Percentiles rank a stretch among this genome's conserved stretches.
Evolutionary conservation across 2,797 vertebrate species (phyloP).

Genomic region (Scarus forsteni): DNA sequence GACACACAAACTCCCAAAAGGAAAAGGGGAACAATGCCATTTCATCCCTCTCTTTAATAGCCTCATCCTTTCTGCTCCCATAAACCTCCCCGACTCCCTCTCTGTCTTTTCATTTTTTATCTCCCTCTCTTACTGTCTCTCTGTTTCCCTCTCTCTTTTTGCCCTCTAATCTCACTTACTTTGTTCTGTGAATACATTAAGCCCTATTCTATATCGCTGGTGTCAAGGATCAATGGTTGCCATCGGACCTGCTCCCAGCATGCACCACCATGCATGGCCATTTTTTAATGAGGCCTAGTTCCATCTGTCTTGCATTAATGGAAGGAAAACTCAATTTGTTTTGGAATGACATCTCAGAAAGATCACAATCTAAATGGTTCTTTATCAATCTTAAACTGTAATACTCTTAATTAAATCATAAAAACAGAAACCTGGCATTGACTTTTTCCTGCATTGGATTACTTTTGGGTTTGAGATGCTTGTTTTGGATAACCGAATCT

Average conservation of each 20-base stretch:
- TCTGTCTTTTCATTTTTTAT: slow-evolving; percentile 38
- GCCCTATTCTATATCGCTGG: slow-evolving; percentile 59
- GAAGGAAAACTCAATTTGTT: slow-evolving; percentile 49
- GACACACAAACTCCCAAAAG: slow-evolving; percentile 76
- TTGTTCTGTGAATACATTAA: slow-evolving; percentile 80
- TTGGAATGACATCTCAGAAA: slow-evolving; percentile 21
- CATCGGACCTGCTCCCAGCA: slow-evolving; percentile 69
- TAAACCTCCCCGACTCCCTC: slow-evolving; percentile 31
- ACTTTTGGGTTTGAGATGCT: slow-evolving; percentile 1
- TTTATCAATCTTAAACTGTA: slow-evolving; percentile 32
- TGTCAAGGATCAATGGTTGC: slow-evolving; percentile 77
- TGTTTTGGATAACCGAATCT: slow-evolving; percentile 29
- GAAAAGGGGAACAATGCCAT: slow-evolving; percentile 73
- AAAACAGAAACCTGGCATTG: slow-evolving; percentile 26
- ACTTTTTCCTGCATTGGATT: slow-evolving; percentile 5
- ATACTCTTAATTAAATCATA: slow-evolving; percentile 33
- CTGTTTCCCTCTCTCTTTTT: slow-evolving; percentile 37
- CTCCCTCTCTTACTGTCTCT: slow-evolving; percentile 53
- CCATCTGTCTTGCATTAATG: slow-evolving; percentile 60
- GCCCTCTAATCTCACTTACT: slow-evolving; percentile 73
- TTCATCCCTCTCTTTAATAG: slow-evolving; percentile 79
- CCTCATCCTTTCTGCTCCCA: slow-evolving; percentile 57
- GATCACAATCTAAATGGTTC: slow-evolving; percentile 31
- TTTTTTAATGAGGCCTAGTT: slow-evolving; percentile 69
- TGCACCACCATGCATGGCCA: slow-evolving; percentile 59